Base-by-base conservation (phyloP, 2,797 vertebrate species). In the Capromys pilorides region DNA sequence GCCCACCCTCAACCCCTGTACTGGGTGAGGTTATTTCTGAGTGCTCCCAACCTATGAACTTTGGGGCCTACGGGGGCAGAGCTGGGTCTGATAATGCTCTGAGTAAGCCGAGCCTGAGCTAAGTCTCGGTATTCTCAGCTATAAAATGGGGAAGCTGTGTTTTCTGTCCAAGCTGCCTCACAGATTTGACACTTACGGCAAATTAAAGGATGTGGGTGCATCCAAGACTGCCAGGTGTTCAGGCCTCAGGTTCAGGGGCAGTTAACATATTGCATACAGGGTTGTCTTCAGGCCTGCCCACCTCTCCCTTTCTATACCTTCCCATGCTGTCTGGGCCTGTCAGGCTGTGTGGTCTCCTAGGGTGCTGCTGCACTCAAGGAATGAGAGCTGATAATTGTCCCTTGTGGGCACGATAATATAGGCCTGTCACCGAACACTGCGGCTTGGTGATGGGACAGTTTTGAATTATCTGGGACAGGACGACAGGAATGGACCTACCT, bases 111-210 rank as follows among this genome's bases (percentile, higher is more conserved):
- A 45, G 51, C 22, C 6, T 2, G 36, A 67, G 19, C 39, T 14
- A 9, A 16, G 64, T 5, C 89, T 86, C 81, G 21, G 67, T 88
- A 80, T 93, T 78, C 92, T 83, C 36, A 59, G 49, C 82, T 83
- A 36, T 84, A 26, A 85, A 93, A 79, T 28, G 66, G 81, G 51
- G 19, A 73, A n/a, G 39, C 18, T n/a, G 0, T 62, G 11, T 14
- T 41, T 39, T 51, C 81, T 61, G 12, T 39, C 75, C 4, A 3
- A 61, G 31, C 1, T 33, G 77, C 77, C 77, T 57, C 80, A 2
- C 61, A 26, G 8, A 6, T 6, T 36, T 67, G 80, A 59, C n/a
- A 36, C 51, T 39, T 21, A 51, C 0, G 75, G 33, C 51, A 64
- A 87, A 54, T 80, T 1, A 78, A 59, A 82, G 61, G 45, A 39